Base-by-base conservation (phyloP, 2,888 invertebrate species). In the Pterobdella sp. region DNA sequence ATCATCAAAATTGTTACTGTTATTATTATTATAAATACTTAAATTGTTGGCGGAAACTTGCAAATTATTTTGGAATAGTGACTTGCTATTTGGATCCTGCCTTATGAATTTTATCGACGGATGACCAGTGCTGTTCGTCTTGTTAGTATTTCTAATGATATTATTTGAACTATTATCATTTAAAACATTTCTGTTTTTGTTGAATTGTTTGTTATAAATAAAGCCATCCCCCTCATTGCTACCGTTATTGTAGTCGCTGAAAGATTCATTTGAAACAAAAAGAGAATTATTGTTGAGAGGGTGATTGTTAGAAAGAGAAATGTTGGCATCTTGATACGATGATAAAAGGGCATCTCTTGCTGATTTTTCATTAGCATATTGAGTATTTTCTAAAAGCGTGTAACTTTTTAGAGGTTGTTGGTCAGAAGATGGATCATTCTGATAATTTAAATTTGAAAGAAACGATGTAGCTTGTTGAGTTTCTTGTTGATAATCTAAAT, bases 381-480 rank as follows among this genome's bases (percentile, higher is more conserved):
- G 60, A 3, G 71, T 34, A 7, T 52, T 71, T 71, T 71, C 71
- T 26, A 71, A 63, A 14, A 56, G 56, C 35, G 52, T 52, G 37
- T 63, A 71, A n/a, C 34, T 52, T 63, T 71, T 71, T 1, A 37
- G 36, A 1, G 32, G 7, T 34, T 71, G 34, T n/a, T 36, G 63
- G 32, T 71, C 71, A n/a, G 35, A 22, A 60, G 29, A 18, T 18
- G 34, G 34, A 22, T 71, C 63, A 37, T 71, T 34, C 35, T 60
- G 52, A 63, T 63, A 71, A 63, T 34, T 56, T 26, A 71, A 14
- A 32, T 31, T 56, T 10, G 71, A 60, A 26, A 71, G 56, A 31
- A 71, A 71, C 4, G 71, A 71, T 2, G 71, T 71, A 3, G 71
- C 71, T 71, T 71, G 71, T 7, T 60, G 56, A 1, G 71, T 71